A percentile compares a stretch with the other conserved stretches of the same genome.
Evolutionary conservation across 2,113 vertebrate genomes (phyloP).

Genomic region (Galeopterus variegatus): DNA sequence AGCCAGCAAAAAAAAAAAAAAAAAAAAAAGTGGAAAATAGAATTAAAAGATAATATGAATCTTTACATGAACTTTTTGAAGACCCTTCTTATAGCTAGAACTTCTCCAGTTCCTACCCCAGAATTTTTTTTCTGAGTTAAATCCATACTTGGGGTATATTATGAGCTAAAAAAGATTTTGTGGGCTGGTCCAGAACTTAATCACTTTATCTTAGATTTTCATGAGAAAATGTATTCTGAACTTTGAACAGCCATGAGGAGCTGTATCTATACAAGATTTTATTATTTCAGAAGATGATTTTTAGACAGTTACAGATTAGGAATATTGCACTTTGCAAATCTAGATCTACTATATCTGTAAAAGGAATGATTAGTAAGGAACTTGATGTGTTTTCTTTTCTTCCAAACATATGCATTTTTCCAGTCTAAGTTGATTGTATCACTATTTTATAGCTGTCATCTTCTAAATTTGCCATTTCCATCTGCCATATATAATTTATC

Average conservation of each 20-base stretch:
- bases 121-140: conserved; percentile 19
- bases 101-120: conserved; percentile 13
- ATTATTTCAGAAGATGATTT: conserved; percentile 11
- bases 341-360: neutral
- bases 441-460: neutral
- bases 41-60: too few species aligned
- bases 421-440: neutral
- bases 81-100: neutral
- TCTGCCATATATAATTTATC: neutral
- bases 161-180: neutral
- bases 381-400: conserved; percentile 10
- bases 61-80: too few species aligned
- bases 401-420: neutral
- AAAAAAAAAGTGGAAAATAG: too few species aligned
- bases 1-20: too few species aligned
- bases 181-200: neutral
- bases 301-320: neutral
- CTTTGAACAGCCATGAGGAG: neutral
- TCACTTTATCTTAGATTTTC: neutral
- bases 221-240: neutral
- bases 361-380: conserved; percentile 5
- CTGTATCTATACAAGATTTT: neutral
- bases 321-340: neutral
- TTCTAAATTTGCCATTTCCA: neutral
- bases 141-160: neutral